Evolutionary conservation across 2,113 vertebrate genomes (phyloP), one percentile per base, ranked within the genome.

Genomic region (Reinhardtius hippoglossoides): DNA sequence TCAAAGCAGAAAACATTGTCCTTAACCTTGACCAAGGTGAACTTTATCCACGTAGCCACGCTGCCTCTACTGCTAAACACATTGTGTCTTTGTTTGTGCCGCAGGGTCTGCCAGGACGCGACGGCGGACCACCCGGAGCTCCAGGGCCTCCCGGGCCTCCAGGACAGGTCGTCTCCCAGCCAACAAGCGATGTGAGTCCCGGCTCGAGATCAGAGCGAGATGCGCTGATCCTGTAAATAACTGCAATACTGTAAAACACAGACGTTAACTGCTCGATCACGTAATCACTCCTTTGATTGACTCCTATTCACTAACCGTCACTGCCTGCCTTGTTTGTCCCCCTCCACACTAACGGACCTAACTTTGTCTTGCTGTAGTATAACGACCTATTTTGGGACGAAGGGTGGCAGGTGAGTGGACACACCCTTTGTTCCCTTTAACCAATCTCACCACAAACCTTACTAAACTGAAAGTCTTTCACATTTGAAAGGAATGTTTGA

Each of bases 71-170:
- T n/a, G 18, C 4, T 0, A 20, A 20, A n/a, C 7, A 2, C 3
- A 0, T 52, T 35, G 8, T 60, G 1, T 50, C 46, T 50, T 18
- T 6, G 1, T 7, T 87, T 76, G 3, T 85, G 54, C 92, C 89
- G 9, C 72, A 99, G 98, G 98, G 97, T 9, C 90, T 93, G 0
- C 92, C 92, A 48, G 97, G 98, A 6, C 91, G 87, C 87, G 94
- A 95, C 0, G 95, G 95, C 0, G 94, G 89, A 0, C 84, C 67
- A 26, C 87, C 96, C 2, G 97, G 96, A 10, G 90, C 94, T 15
- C 97, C 96, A 0, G 97, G 97, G 0, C 95, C 94, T 10, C 97
- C 97, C 0, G 97, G 97, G 6, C 94, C 94, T 24, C 97, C 97
- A 0, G 97, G 97, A 23, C 89, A 94, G 42, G 65, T 95, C 9